Percentiles rank a stretch among this genome's conserved stretches.
phyloP scores from a whole-genome alignment of 2,888 invertebrate species.

The Lasius platythorax region DNA sequence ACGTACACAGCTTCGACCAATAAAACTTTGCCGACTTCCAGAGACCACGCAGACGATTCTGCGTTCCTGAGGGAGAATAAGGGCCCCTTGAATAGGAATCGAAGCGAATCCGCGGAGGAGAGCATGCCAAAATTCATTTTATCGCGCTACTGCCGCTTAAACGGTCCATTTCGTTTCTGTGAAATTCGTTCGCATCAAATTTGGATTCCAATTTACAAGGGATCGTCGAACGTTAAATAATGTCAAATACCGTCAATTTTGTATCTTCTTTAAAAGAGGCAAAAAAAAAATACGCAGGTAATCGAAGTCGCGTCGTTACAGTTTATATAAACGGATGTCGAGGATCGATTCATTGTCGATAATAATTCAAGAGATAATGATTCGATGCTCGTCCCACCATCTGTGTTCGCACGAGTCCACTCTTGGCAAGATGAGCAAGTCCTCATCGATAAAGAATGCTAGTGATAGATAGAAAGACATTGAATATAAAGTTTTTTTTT shows the following conservation, averaged over 20 bases:
- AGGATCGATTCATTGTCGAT: not conserved
- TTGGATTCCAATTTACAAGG: conserved; percentile 13
- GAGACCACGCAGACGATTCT: conserved; percentile 53
- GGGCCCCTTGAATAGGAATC: conserved; percentile 63
- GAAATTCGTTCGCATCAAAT: conserved; percentile 23
- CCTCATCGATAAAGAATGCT: not conserved
- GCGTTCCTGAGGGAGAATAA: conserved; percentile 59
- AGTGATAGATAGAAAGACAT: not conserved
- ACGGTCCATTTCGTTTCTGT: conserved; percentile 28
- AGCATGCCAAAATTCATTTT: conserved; percentile 59
- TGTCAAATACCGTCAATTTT: not conserved
- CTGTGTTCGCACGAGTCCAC: not conserved
- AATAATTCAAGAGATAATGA: not conserved
- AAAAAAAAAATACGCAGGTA: not conserved
- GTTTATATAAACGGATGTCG: not conserved
- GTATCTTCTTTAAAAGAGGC: not conserved
- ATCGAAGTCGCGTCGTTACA: not conserved
- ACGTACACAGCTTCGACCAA: conserved; percentile 63
- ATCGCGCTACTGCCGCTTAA: conserved; percentile 40
- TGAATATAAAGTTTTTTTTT: not conserved
- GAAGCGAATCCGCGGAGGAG: conserved; percentile 50
- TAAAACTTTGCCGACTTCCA: conserved; percentile 70
- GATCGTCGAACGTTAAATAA: not conserved
- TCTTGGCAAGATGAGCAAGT: not conserved
- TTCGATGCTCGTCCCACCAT: not conserved